Evolutionary conservation across 2,797 vertebrate species (phyloP).

Genomic region (Pyrocephalus nanus): DNA sequence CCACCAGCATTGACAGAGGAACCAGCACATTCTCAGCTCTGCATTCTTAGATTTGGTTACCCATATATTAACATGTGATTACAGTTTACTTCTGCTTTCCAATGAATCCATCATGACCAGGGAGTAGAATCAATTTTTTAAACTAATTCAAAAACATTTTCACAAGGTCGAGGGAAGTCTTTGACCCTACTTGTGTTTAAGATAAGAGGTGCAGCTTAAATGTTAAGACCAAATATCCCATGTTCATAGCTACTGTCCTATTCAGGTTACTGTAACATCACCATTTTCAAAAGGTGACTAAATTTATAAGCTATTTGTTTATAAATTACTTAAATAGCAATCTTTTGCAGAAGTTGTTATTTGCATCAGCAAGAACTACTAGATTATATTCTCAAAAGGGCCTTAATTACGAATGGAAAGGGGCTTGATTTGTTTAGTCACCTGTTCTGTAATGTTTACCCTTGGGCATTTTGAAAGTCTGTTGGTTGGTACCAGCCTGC

Average conservation of each 20-base stretch:
- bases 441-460: neutral
- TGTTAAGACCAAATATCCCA: neutral
- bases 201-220: neutral
- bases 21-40: neutral
- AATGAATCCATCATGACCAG: neutral
- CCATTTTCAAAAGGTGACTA: neutral
- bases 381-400: neutral
- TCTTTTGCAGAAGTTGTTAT: neutral
- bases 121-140: neutral
- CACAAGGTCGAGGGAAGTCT: neutral
- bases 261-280: neutral
- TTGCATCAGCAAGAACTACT: neutral
- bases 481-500: neutral
- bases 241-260: neutral
- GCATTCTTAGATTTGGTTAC: neutral
- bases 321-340: neutral
- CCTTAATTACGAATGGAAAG: neutral
- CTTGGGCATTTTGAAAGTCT: neutral
- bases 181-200: neutral
- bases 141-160: neutral
- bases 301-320: neutral
- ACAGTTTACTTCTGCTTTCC: neutral
- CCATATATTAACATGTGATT: neutral
- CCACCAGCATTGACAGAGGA: neutral
- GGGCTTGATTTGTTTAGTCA: neutral